Conservation (phyloP, 2,113 vertebrate species). For the Paratilapia polleni region DNA sequence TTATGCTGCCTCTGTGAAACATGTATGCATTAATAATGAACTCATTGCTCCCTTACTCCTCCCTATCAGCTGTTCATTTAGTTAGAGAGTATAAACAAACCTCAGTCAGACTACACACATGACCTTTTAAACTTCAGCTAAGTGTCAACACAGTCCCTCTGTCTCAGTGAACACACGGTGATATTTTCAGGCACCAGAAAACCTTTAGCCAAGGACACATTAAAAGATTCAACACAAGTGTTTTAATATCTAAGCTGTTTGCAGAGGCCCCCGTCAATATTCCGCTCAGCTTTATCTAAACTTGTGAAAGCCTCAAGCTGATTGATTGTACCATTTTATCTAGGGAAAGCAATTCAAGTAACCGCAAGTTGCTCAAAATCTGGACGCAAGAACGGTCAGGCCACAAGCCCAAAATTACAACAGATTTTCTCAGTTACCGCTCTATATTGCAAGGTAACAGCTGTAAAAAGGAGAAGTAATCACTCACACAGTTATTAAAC, state of each 20-base stretch:
- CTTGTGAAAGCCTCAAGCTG: conserved; percentile 20
- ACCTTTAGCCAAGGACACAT: conserved; percentile 30
- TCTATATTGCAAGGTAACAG: conserved; percentile 43
- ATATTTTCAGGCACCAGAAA: conserved; percentile 22
- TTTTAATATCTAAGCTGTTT: conserved; percentile 37
- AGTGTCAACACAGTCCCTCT: conserved; percentile 17
- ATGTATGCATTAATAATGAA: conserved; percentile 51
- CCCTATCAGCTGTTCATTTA: conserved; percentile 42
- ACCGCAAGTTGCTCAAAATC: conserved; percentile 36
- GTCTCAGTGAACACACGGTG: not conserved
- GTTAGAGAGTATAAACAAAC: conserved; percentile 48
- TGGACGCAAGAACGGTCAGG: conserved; percentile 39
- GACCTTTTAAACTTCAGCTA: conserved; percentile 40
- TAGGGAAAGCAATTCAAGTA: conserved; percentile 49
- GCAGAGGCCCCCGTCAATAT: conserved; percentile 44
- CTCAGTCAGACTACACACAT: conserved; percentile 17
- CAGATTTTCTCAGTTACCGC: conserved; percentile 29
- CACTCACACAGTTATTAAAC: conserved; percentile 40
- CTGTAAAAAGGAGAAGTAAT: conserved; percentile 50
- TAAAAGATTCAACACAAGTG: conserved; percentile 13
- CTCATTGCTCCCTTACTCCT: conserved; percentile 3
- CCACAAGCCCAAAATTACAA: conserved; percentile 35
- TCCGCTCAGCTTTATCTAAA: conserved; percentile 56
- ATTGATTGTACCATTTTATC: conserved; percentile 63
- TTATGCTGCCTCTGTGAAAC: conserved; percentile 41